Evolutionary conservation across 2,113 vertebrate species (phyloP).

Genomic region (Hiodon alosoides): DNA sequence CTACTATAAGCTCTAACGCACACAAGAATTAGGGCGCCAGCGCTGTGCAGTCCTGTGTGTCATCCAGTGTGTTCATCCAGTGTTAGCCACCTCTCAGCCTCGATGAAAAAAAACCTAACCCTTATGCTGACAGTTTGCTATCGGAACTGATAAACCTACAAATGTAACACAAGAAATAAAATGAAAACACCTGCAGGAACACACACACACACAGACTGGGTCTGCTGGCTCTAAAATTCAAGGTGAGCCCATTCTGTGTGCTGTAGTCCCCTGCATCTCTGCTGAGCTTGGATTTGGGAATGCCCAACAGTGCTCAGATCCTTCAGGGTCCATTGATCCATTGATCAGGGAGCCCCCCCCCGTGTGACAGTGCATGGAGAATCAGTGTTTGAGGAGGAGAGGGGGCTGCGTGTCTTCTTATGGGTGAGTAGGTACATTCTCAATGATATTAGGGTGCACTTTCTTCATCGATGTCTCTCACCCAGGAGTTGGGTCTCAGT

Average conservation of each 20-base stretch:
- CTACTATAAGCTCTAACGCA: no score
- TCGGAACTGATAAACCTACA: conserved; percentile 11
- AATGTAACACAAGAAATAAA: conserved; percentile 20
- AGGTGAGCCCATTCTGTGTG: conserved; percentile 5
- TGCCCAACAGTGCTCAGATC: no score
- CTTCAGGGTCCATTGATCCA: no score
- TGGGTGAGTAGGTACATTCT: conserved; percentile 44
- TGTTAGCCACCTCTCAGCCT: conserved; percentile 19
- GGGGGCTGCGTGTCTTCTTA: conserved; percentile 1
- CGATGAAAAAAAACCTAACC: no score
- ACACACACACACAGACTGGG: conserved; percentile 44
- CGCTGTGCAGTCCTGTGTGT: conserved; percentile 39
- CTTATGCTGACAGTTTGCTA: no score
- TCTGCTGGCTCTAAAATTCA: conserved; percentile 15
- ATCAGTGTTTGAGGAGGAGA: background rate
- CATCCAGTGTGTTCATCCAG: conserved; percentile 34
- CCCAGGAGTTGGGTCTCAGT: conserved; percentile 47
- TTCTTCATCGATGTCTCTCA: no score
- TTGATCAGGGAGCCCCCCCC: no score
- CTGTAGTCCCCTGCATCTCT: background rate
- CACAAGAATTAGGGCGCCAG: conserved; percentile 17
- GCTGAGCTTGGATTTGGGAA: no score
- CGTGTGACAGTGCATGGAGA: background rate
- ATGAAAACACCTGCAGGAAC: conserved; percentile 21
- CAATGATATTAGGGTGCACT: conserved; percentile 36